Base-by-base conservation (phyloP, 2,888 invertebrate species). In the Icerya purchasi region DNA sequence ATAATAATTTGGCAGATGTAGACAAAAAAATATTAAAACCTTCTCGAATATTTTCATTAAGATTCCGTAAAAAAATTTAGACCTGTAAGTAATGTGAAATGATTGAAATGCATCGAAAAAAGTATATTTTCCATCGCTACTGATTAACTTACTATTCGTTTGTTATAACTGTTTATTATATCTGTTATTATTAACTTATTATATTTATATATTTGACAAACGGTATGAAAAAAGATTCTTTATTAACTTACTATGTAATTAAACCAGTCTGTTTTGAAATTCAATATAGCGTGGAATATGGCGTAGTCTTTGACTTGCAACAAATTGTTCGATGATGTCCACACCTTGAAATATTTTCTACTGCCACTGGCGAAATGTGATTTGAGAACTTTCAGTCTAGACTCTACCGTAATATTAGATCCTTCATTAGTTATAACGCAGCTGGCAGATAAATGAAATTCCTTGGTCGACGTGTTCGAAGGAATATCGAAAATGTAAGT, bases 231-330 rank as follows among this genome's bases (percentile, higher is more conserved):
- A n/a, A n/a, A n/a, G n/a, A n/a, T n/a, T n/a, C n/a, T 25, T 57
- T 62, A 61, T 62, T 60, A 58, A 65, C 69, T 68, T 68, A 76
- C 76, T 70, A 76, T 68, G 65, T 74, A 77, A 65, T 72, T 71
- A 63, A 77, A 73, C 55, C 69, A 67, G n/a, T 74, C 71, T 18
- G 75, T 69, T 65, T 69, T 70, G 62, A 74, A 74, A 65, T 74
- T 76, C 1, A 74, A 69, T 60, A 71, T 70, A 18, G 77, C 73
- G 63, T 77, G 76, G 65, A 78, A 73, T 10, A 77, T 71, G 65
- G 75, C 76, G 68, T 74, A 78, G 63, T 76, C 73, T 59, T 75
- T 75, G 3, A 75, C 73, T 64, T 70, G 64, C 22, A 70, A 68
- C 14, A 14, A 36, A 36, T 65, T 63, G 24, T 66, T 68, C n/a